Evolutionary conservation across 2,113 vertebrate species (phyloP).

Genomic region (Scartelaos histophorus): DNA sequence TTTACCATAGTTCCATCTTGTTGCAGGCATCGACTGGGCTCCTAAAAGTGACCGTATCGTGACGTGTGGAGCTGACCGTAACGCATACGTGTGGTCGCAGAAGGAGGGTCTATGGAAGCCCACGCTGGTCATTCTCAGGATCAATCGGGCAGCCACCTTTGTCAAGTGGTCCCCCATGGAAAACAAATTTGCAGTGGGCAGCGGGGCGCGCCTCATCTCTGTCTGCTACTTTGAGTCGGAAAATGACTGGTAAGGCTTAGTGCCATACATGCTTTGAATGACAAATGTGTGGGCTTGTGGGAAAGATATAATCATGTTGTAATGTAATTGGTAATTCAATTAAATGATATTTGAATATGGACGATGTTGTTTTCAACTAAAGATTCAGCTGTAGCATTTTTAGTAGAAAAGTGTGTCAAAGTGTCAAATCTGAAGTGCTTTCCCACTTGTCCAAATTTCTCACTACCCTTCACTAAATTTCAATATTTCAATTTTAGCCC

Average conservation of each 20-base stretch:
- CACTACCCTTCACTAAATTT: too few relatives aligned
- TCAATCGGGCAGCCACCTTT: conserved; percentile 96
- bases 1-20: too few relatives aligned
- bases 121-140: conserved; percentile 95
- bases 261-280: neutral
- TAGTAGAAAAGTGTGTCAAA: too few relatives aligned
- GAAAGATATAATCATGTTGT: too few relatives aligned
- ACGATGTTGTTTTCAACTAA: too few relatives aligned
- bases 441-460: too few relatives aligned
- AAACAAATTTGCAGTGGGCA: conserved; percentile 99
- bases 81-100: conserved; percentile 98
- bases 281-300: neutral
- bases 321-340: too few relatives aligned
- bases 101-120: conserved; percentile 98
- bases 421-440: too few relatives aligned
- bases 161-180: conserved; percentile 98
- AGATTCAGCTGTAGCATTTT: too few relatives aligned
- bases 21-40: conserved; percentile 96
- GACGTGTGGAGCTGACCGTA: conserved; percentile 96
- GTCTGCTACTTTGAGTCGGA: conserved; percentile 99
- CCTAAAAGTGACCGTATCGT: conserved; percentile 98
- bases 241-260: conserved; percentile 91
- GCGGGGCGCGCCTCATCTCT: conserved; percentile 95
- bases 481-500: too few relatives aligned
- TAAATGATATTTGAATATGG: too few relatives aligned